Evolutionary conservation across 2,888 invertebrate species (phyloP), one percentile per base, ranked within the genome.

Genomic region (Rhingia rostrata): DNA sequence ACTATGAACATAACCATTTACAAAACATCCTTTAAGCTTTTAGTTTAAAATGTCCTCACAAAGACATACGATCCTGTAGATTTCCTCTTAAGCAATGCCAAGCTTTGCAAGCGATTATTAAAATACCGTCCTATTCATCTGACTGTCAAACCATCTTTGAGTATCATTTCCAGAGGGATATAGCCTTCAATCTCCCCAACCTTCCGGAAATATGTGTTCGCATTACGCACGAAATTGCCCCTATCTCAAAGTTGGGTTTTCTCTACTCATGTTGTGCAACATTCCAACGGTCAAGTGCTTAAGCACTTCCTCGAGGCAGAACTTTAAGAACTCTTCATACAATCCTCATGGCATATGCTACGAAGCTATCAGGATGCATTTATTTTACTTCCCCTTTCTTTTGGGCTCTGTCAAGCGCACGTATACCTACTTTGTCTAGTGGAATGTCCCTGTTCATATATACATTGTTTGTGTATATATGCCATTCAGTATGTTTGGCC

Each of bases 381-480:
- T 67, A 41, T n/a, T 66, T 53, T 43, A 43, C 53, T 54, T 66
- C 30, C 12, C n/a, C 10, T 12, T 43, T 53, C 53, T 14, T 53
- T 53, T 10, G 10, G 14, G 12, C 53, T 12, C 53, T 41, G 33
- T 35, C 45, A 45, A 56, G 56, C 67, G 45, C 54, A 45, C 45
- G 10, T 45, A 22, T 37, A 49, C 47, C 30, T 35, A 69, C 35
- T 58, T 39, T 37, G 32, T 39, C 32, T 39, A 64, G 7, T 39
- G 49, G 12, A 30, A 64, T 49, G 58, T 49, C 32, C 41, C 12
- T 32, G 10, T 64, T 6, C 14, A 37, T 30, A 43, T 22, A 2
- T 30, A 10, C 9, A 3, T 0, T 7, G 4, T 41, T 4, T 10
- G 10, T 41, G 9, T 30, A 30, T 6, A 30, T 49, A 30, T 49